phyloP scores from a whole-genome alignment of 2,888 invertebrate genomes.

The Ethmia dodecea region DNA sequence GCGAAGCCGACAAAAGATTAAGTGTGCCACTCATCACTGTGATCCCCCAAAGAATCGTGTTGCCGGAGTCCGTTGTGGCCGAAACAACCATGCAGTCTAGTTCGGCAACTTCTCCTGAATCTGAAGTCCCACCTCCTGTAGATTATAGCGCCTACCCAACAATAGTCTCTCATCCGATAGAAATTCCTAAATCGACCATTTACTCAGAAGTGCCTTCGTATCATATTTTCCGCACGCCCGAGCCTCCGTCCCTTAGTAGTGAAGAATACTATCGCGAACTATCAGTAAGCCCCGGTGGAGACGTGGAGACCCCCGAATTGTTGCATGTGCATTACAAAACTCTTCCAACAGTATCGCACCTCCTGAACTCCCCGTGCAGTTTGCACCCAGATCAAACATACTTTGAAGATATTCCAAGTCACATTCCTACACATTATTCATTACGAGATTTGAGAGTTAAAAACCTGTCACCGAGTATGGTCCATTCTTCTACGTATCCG shows the following conservation, averaged over 20 bases:
- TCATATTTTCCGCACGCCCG: constrained; percentile 51
- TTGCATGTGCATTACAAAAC: constrained; percentile 65
- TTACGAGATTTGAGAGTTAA: constrained; percentile 53
- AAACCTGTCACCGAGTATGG: constrained; percentile 49
- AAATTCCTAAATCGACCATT: constrained; percentile 22
- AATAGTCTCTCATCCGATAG: constrained; percentile 8
- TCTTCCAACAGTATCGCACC: constrained; percentile 63
- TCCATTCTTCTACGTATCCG: constrained; percentile 66
- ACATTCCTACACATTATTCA: constrained; percentile 44
- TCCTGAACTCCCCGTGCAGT: constrained; percentile 66
- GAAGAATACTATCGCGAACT: constrained; percentile 50
- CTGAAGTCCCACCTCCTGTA: constrained; percentile 63
- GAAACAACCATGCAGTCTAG: constrained; percentile 70
- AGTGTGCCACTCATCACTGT: constrained; percentile 54
- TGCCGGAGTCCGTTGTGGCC: constrained; percentile 57
- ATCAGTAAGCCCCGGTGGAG: constrained; percentile 53
- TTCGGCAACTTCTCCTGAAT: constrained; percentile 58
- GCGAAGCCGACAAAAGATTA: constrained; percentile 37
- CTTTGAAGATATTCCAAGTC: constrained; percentile 33
- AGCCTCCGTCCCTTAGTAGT: constrained; percentile 34
- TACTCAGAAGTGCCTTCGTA: constrained; percentile 54
- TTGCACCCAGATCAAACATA: constrained; percentile 61
- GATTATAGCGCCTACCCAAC: constrained; percentile 65
- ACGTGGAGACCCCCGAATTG: constrained; percentile 55
- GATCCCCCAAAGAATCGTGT: constrained; percentile 55